Conservation (phyloP, 2,888 invertebrate species). For the Arenicola marina region DNA sequence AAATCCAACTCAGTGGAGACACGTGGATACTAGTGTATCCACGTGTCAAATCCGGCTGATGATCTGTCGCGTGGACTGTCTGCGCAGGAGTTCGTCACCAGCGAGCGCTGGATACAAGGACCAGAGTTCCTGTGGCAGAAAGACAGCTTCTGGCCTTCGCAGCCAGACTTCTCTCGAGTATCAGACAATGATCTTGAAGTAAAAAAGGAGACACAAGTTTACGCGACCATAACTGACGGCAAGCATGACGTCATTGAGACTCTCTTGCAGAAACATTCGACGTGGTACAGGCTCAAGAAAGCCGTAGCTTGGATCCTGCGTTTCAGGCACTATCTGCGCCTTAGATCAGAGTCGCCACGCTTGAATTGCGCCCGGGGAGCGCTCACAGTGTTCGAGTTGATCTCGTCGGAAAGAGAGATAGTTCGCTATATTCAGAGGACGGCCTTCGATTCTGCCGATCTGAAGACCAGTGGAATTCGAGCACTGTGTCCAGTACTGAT, state of each 20-base stretch:
- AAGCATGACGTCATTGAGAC: no score
- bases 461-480: no score
- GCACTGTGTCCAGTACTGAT: no score
- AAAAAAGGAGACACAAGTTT: no score
- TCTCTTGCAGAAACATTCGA: background rate
- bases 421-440: background rate
- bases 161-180: no score
- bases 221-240: no score
- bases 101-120: background rate
- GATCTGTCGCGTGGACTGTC: background rate
- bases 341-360: background rate
- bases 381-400: background rate
- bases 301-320: constrained; percentile 3
- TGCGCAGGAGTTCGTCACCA: background rate
- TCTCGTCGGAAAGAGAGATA: background rate
- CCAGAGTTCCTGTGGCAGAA: background rate
- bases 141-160: no score
- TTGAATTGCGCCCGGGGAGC: background rate
- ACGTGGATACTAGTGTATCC: constrained; percentile 27
- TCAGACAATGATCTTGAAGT: no score
- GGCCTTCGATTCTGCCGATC: no score
- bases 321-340: background rate
- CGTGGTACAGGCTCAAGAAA: background rate
- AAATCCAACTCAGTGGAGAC: constrained; percentile 31
- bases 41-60: constrained; percentile 37